Base-by-base conservation (phyloP, 2,797 vertebrate species). In the Antennarius maculatus region DNA sequence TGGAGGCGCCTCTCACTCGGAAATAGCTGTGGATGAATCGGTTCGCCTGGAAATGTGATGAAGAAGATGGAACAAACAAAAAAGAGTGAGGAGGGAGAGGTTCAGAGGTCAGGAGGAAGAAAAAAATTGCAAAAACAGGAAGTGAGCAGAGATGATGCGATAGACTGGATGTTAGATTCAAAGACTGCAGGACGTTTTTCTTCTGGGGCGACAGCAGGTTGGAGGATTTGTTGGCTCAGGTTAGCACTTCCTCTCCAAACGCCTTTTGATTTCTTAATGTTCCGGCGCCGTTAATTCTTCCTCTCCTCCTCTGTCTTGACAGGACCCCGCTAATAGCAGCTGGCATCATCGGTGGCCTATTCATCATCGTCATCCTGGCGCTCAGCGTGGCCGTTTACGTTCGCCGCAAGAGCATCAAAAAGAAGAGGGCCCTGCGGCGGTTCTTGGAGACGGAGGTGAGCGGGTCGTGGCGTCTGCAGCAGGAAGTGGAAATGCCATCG, bases 391-490 rank as follows among this genome's bases (percentile, higher is more conserved):
- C 97, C 0, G 96, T 99, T 29, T 98, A 96, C 0, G 92, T 96
- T 15, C 94, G 97, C 8, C 94, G 97, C 39, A 98, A 97, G 55
- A 98, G 96, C 91, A 99, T 99, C 86, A 99, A 96, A 85, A 99
- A 98, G 93, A 99, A 99, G 89, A 94, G 97, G 76, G 97, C 97
- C 0, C 68, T 99, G 77, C 83, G 97, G 2, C 94, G 97, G 50
- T 99, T 99, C 86, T 77, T 99, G 68, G 97, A 99, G 88, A 98
- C 97, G 0, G 97, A 99, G 96, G 97, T 99, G 67, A 94, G 89
- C 46, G 43, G 34, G 12, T 5, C 0, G 2, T 29, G 23, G 4
- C 42, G 37, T 1, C 9, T 11, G 2, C 37, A 5, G 37, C 37
- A 8, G 37, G 37, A 10, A 46, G 45, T 14, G 14, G 16, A 55